Base-by-base conservation (phyloP, 2,797 vertebrate species). In the Sebastes iracundus region DNA sequence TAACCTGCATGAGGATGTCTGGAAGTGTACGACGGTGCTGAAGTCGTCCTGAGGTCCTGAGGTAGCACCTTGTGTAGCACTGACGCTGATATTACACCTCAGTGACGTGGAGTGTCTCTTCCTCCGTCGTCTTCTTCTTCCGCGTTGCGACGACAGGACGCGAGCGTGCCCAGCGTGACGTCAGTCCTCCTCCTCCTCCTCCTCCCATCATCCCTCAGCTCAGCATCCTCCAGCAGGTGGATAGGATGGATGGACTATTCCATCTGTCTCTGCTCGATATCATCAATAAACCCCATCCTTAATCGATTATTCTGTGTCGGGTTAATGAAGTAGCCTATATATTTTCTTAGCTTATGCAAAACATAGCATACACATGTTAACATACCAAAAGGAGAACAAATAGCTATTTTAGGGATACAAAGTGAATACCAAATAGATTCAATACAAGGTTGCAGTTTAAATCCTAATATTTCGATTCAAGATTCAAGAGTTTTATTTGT, bases 91-190 rank as follows among this genome's bases (percentile, higher is more conserved):
- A 83, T 91, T 89, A 92, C 94, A 94, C 95, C 92, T 94, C 92
- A 70, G 91, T 96, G 96, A 96, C 96, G 96, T 95, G 94, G 95
- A 95, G 85, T 7, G 84, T 90, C 85, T 65, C 80, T 79, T 86
- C 84, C 84, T 88, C 75, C 80, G 81, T 66, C 84, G 81, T 79
- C 93, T 81, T 42, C 38, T 42, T 42, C 96, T 96, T 96, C 96
- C 96, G 96, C 88, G 88, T 95, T 95, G 86, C 87, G 5, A 65
- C 81, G 84, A 64, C 82, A 62, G 88, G 80, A 67, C 81, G 78
- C 64, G 70, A 74, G 73, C 77, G 81, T 77, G 80, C 66, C 72
- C 88, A 33, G 61, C 80, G 86, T 94, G 91, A 95, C 88, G 91
- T 88, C 53, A 33, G 32, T 63, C 71, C 69, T 76, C 75, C 59